Conservation (phyloP, 2,797 vertebrate species). For the Phataginus tricuspis region DNA sequence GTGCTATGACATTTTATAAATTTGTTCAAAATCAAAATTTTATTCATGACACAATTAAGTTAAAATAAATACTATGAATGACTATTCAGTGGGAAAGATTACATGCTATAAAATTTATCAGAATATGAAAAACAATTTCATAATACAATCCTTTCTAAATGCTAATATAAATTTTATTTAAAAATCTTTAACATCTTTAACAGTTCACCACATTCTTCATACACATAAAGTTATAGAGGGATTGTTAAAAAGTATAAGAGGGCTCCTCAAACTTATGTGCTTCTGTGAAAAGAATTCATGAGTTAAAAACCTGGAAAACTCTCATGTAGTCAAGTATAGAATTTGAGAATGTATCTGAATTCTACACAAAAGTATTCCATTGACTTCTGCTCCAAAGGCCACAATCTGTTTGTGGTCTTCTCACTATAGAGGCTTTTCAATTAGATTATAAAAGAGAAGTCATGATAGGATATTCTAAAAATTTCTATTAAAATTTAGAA, state of each 20-base stretch:
- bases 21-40: slow-evolving; percentile 17
- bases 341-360: slow-evolving; percentile 28
- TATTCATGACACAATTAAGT: not conserved
- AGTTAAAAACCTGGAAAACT: slow-evolving; percentile 40
- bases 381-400: slow-evolving; percentile 54
- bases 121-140: slow-evolving; percentile 38
- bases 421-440: slow-evolving; percentile 60
- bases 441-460: slow-evolving; percentile 67
- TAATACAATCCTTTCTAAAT: not conserved
- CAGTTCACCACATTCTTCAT: not conserved
- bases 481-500: slow-evolving; percentile 68
- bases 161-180: not conserved
- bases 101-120: not conserved
- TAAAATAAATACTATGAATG: not conserved
- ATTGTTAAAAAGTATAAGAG: slow-evolving; percentile 2
- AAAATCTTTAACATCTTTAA: not conserved
- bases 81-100: not conserved
- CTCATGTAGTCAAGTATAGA: not conserved
- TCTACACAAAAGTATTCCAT: slow-evolving; percentile 2
- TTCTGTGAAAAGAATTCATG: slow-evolving; percentile 28
- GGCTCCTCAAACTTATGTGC: not conserved
- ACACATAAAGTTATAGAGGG: not conserved
- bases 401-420: slow-evolving; percentile 53
- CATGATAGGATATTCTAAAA: slow-evolving; percentile 59
- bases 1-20: not conserved